These are phyloP conservation scores for Odiellus spinosus DNA, from an alignment of 2,888 invertebrate genomes.

Conservation along the genomic window DNA sequence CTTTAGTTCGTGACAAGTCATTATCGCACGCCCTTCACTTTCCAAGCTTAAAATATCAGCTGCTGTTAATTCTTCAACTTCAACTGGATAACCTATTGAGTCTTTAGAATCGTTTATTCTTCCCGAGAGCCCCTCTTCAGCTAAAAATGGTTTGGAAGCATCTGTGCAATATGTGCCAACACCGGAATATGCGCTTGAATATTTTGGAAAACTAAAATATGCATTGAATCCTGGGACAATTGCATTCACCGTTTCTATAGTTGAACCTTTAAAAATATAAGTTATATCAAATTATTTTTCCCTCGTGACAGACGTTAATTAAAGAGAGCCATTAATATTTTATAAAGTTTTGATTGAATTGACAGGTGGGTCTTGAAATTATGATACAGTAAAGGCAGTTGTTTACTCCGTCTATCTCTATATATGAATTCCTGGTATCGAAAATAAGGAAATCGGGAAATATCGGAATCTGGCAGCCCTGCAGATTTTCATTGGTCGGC, in stretches of 20 bases:
- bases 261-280: no score
- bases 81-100: not conserved
- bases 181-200: slow-evolving; percentile 35
- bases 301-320: no score
- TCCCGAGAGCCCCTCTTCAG: slow-evolving; percentile 34
- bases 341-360: no score
- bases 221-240: slow-evolving; percentile 35
- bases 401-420: no score
- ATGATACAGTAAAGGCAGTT: no score
- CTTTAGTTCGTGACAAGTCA: not conserved
- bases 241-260: slow-evolving; percentile 21
- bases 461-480: no score
- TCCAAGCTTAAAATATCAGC: not conserved
- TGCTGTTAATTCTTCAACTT: not conserved
- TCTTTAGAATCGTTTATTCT: not conserved
- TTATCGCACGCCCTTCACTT: not conserved
- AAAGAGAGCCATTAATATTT: no score
- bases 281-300: no score
- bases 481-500: no score
- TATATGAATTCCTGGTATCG: no score
- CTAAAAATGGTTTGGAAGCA: slow-evolving; percentile 27
- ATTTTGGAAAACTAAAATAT: slow-evolving; percentile 34
- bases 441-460: no score
- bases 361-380: no score
- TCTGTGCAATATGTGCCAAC: slow-evolving; percentile 34